Evolutionary conservation across 1,140 invertebrate genomes (phyloP).

Genomic region (Caerostris extrusa): DNA sequence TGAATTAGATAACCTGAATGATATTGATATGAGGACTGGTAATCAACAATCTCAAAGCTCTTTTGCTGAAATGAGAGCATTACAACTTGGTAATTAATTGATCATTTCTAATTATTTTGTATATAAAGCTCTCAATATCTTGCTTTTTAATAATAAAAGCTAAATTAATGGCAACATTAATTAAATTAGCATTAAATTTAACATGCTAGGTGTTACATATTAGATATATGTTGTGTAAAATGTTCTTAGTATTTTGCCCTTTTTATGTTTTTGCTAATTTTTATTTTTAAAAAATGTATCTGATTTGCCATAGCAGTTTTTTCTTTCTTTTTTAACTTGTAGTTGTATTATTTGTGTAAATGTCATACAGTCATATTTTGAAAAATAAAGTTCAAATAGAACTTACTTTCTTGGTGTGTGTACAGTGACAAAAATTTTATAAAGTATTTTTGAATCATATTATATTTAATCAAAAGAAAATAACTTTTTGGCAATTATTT

Average conservation of each 20-base stretch:
- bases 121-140: neutral
- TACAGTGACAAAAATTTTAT: neutral
- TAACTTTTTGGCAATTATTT: neutral
- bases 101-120: neutral
- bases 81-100: constrained; percentile 49
- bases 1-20: constrained; percentile 44
- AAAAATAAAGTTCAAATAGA: too few species aligned
- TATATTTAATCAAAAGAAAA: neutral
- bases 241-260: too few species aligned
- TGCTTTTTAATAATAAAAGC: neutral
- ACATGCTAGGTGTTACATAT: too few species aligned
- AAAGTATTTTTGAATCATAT: neutral
- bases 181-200: too few species aligned
- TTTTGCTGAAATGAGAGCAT: constrained; percentile 70
- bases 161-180: neutral
- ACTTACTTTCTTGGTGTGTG: neutral
- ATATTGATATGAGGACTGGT: constrained; percentile 37
- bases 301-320: too few species aligned
- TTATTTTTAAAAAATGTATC: too few species aligned
- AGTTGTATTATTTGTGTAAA: too few species aligned
- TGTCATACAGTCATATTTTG: too few species aligned
- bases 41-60: constrained; percentile 64
- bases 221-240: too few species aligned
- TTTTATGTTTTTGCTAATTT: too few species aligned
- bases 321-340: too few species aligned